Conservation (phyloP, 2,797 vertebrate genomes). For the Harpagifer antarcticus region DNA sequence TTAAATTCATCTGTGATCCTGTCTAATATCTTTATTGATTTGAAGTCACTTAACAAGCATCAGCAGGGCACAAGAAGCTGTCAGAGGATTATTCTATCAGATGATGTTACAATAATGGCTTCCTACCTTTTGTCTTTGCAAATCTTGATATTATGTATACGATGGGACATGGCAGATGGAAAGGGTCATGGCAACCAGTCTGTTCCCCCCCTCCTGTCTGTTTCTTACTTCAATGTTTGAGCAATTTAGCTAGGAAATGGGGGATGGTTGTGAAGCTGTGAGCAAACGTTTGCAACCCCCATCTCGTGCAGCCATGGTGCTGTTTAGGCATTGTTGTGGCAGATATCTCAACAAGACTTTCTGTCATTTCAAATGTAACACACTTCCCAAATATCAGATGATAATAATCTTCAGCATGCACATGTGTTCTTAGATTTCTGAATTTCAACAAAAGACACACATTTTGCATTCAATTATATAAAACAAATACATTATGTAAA, state of each 20-base stretch:
- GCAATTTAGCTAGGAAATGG: constrained; percentile 4
- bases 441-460: not conserved
- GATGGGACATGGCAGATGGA: constrained; percentile 32
- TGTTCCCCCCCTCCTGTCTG: not conserved
- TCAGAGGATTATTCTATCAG: too few species aligned
- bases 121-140: not conserved
- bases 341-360: too few species aligned
- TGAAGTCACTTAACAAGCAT: too few species aligned
- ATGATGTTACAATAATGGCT: too few species aligned
- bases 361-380: too few species aligned
- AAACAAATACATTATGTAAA: not conserved
- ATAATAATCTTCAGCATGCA: too few species aligned
- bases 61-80: too few species aligned
- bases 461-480: not conserved
- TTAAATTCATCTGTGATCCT: too few species aligned
- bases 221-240: constrained; percentile 13
- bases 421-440: not conserved
- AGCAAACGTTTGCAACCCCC: constrained; percentile 18
- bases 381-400: too few species aligned
- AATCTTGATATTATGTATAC: not conserved
- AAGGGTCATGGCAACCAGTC: constrained; percentile 13
- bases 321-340: too few species aligned
- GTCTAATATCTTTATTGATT: too few species aligned
- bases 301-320: constrained; percentile 10
- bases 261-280: constrained; percentile 24